Percentiles rank a stretch among this genome's conserved stretches.
Conservation (phyloP, 2,113 vertebrate genomes). For the Sakesphorus luctuosus region DNA sequence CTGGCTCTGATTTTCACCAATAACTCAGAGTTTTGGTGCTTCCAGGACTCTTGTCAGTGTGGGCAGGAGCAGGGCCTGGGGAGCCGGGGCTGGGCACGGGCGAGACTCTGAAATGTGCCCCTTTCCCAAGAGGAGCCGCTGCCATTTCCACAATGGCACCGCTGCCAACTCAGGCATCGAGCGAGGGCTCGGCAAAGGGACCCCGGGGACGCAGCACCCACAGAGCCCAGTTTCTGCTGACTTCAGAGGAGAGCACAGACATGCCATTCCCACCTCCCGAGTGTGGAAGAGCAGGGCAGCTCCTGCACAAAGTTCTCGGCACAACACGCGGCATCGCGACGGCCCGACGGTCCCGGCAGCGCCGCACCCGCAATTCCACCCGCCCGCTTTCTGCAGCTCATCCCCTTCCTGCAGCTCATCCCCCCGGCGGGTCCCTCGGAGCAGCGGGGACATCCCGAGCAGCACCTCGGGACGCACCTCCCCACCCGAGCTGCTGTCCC, state of each 20-base stretch:
- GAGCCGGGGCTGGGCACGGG: not conserved
- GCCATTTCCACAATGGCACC: fast-evolving
- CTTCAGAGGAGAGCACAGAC: not conserved
- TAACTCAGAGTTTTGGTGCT: not conserved
- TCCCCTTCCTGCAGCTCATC: not conserved
- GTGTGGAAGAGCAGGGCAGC: fast-evolving
- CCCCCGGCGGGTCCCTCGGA: not conserved
- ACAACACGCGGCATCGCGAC: fast-evolving
- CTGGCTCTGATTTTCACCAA: not conserved
- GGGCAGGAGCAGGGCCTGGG: not conserved
- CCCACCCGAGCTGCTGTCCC: not conserved
- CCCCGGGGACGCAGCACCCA: not conserved
- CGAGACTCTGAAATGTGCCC: not conserved
- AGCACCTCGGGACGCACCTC: fast-evolving
- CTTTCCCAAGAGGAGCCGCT: not conserved
- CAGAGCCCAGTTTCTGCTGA: not conserved
- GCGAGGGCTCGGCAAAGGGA: fast-evolving
- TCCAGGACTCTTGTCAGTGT: fast-evolving
- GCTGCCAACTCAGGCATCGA: not conserved
- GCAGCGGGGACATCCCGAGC: not conserved
- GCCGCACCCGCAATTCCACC: fast-evolving
- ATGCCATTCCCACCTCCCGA: not conserved
- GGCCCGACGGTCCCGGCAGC: not conserved
- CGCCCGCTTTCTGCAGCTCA: fast-evolving
- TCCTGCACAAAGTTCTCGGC: not conserved